Evolutionary conservation across 2,113 vertebrate species (phyloP).

Genomic region (Callopanchax toddi): DNA sequence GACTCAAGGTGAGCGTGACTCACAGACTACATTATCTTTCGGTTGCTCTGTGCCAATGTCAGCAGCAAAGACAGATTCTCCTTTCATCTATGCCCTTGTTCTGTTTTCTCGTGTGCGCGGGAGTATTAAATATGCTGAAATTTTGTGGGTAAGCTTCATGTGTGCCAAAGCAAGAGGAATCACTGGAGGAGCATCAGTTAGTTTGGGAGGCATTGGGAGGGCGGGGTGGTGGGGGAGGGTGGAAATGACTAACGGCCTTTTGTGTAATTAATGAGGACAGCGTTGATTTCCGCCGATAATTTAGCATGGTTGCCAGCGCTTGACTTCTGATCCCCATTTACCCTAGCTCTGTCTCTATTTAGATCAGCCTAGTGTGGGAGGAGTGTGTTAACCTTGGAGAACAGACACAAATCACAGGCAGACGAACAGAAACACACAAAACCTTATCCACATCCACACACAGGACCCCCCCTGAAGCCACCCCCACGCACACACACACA

Average conservation of each 20-base stretch:
- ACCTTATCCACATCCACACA: conserved; percentile 65
- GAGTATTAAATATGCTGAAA: conserved; percentile 55
- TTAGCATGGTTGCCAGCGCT: conserved; percentile 79
- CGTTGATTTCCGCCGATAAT: conserved; percentile 82
- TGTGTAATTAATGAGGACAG: conserved; percentile 84
- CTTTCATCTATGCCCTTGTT: conserved; percentile 79
- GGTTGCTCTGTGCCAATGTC: conserved; percentile 80
- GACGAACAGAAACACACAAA: conserved; percentile 67
- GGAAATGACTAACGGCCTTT: conserved; percentile 79
- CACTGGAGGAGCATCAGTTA: conserved; percentile 62
- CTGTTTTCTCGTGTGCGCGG: conserved; percentile 46
- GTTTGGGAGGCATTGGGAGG: conserved; percentile 61
- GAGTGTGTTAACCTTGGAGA: conserved; percentile 80
- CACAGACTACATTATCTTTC: conserved; percentile 79
- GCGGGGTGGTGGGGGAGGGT: conserved; percentile 45
- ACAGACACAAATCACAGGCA: conserved; percentile 66
- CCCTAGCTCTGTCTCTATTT: conserved; percentile 78
- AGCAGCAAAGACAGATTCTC: conserved; percentile 79
- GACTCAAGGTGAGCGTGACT: conserved; percentile 80
- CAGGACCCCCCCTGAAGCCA: conserved; percentile 62
- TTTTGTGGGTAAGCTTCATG: conserved; percentile 40
- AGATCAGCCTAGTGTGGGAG: conserved; percentile 75
- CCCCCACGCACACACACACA: conserved; percentile 64
- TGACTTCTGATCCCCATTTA: conserved; percentile 84
- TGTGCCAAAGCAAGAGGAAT: conserved; percentile 56